These are phyloP conservation scores for Cerastis leucographa DNA, from an alignment of 2,888 invertebrate species.

Conservation along the genomic window DNA sequence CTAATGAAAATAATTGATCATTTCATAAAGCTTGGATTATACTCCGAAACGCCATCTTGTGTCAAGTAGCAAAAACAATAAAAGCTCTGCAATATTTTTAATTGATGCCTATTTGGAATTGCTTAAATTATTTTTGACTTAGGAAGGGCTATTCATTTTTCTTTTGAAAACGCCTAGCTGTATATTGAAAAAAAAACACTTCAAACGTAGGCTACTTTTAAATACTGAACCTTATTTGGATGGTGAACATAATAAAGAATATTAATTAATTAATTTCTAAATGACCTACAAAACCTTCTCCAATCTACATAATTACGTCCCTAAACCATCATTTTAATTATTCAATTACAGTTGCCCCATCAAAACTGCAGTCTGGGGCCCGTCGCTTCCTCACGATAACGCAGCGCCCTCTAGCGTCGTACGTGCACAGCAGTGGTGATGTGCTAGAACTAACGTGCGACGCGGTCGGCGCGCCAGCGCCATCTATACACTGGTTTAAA, in stretches of 20 bases:
- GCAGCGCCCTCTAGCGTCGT: slow-evolving; percentile 82
- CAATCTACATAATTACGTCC: background rate
- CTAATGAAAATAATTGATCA: background rate
- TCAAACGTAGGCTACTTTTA: background rate
- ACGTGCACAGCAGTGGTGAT: slow-evolving; percentile 87
- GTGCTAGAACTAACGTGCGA: slow-evolving; percentile 95
- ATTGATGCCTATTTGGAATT: background rate
- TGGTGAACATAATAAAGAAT: too few species aligned
- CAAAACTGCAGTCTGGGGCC: slow-evolving; percentile 61
- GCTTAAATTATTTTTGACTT: background rate
- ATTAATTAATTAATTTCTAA: background rate
- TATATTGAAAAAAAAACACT: background rate
- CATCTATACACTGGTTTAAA: slow-evolving; percentile 95
- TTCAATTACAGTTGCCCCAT: slow-evolving; percentile 63
- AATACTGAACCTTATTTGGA: background rate
- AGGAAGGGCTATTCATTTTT: background rate
- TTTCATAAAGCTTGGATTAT: background rate
- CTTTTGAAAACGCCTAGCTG: background rate
- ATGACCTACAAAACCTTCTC: background rate
- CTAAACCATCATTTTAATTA: background rate
- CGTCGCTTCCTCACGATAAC: slow-evolving; percentile 75
- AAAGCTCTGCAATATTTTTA: background rate
- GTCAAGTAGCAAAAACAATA: slow-evolving; percentile 18
- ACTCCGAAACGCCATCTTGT: slow-evolving; percentile 45
- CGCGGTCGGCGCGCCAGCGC: slow-evolving; percentile 95